Evolutionary conservation across 2,113 vertebrate genomes (phyloP).

Genomic region (Leucopternis melanops): DNA sequence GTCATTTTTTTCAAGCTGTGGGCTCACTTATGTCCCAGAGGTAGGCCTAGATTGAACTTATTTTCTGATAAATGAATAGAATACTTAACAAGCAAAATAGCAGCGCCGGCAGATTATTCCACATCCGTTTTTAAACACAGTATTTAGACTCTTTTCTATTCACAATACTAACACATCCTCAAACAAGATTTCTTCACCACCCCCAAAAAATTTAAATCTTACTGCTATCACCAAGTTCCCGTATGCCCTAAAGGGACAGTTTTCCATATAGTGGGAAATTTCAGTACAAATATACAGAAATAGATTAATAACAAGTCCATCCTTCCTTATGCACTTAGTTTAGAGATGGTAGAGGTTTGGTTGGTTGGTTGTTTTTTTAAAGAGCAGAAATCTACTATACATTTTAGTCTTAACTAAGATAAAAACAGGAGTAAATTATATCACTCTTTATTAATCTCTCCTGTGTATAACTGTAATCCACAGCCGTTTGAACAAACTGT

Average conservation of each 20-base stretch:
- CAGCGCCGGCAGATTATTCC: not conserved
- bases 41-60: not conserved
- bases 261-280: not conserved
- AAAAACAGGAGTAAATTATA: not conserved
- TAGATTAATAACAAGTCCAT: not conserved
- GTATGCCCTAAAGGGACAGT: not conserved
- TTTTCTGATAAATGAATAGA: not conserved
- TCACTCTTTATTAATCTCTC: not conserved
- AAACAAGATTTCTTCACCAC: not conserved
- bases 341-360: not conserved
- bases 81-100: not conserved
- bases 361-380: too few species aligned
- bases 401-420: not conserved
- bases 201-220: not conserved
- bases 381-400: not conserved
- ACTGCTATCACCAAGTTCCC: not conserved
- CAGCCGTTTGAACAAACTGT: not conserved
- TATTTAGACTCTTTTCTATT: not conserved
- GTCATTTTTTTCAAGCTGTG: not conserved
- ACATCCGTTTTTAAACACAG: not conserved
- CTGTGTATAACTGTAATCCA: not conserved
- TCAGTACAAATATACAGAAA: not conserved
- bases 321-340: not conserved
- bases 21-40: not conserved
- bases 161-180: not conserved